phyloP scores from a whole-genome alignment of 1,140 invertebrate genomes.

The Drosophila murphyi region DNA sequence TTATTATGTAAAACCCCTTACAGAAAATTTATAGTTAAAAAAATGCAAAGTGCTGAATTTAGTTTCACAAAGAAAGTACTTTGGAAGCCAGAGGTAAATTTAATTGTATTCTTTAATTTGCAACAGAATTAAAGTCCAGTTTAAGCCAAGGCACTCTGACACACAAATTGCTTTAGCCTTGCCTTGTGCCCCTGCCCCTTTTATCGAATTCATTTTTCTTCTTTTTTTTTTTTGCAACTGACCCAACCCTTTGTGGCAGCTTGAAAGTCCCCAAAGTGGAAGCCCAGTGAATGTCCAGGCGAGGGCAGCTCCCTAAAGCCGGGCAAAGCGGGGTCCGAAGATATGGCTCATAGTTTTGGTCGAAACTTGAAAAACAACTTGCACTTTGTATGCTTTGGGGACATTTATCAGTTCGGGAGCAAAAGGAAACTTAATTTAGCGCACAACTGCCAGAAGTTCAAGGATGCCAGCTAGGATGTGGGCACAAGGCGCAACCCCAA shows the following conservation, averaged over 20 bases:
- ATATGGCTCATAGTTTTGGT: conserved; percentile 71
- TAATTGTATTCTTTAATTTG: too few relatives aligned
- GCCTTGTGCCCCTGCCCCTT: too few relatives aligned
- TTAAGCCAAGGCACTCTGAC: too few relatives aligned
- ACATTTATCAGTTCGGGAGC: conserved; percentile 69
- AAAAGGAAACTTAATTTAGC: conserved; percentile 79
- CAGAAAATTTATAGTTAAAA: too few relatives aligned
- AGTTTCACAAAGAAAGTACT: too few relatives aligned
- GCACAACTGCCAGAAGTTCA: conserved; percentile 74
- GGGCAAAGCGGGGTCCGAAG: conserved; percentile 40
- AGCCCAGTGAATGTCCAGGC: conserved; percentile 12
- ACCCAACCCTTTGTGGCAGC: conserved; percentile 59
- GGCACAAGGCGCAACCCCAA: conserved; percentile 57
- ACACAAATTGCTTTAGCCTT: too few relatives aligned
- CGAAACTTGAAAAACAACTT: conserved; percentile 79
- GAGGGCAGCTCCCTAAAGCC: conserved; percentile 27
- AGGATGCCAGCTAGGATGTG: conserved; percentile 72
- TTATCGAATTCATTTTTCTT: too few relatives aligned
- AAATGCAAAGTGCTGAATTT: too few relatives aligned
- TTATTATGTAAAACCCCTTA: too few relatives aligned
- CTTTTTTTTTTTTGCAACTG: conserved; percentile 3
- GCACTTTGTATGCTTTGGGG: conserved; percentile 79
- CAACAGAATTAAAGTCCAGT: too few relatives aligned
- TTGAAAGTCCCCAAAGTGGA: conserved; percentile 61
- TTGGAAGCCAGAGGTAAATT: too few relatives aligned